phyloP scores from a whole-genome alignment of 2,888 invertebrate species.

The Campoletis raptor region DNA sequence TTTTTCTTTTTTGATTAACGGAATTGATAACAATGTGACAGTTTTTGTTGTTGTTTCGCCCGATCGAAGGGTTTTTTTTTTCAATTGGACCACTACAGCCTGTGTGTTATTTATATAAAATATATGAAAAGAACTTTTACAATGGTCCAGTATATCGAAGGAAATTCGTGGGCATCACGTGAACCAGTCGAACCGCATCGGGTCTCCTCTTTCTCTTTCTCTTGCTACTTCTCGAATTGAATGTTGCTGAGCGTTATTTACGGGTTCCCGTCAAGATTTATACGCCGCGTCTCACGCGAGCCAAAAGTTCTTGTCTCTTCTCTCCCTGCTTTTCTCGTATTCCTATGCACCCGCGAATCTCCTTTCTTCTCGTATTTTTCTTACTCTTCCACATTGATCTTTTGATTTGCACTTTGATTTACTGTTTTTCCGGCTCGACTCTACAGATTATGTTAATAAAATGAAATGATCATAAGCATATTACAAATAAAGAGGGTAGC shows the following conservation, averaged over 20 bases:
- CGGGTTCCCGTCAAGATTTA: conserved; percentile 80
- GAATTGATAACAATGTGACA: not conserved
- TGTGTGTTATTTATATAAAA: not conserved
- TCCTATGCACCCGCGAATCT: conserved; percentile 39
- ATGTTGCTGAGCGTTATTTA: conserved; percentile 82
- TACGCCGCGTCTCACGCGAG: conserved; percentile 75
- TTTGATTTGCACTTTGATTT: conserved; percentile 5
- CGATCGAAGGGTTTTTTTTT: no score
- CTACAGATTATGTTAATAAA: not conserved
- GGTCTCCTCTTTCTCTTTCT: conserved; percentile 48
- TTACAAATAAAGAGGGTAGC: no score
- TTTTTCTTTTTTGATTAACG: no score
- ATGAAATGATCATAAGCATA: not conserved
- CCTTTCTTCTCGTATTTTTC: conserved; percentile 61
- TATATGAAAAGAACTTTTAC: conserved; percentile 8
- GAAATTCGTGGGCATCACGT: conserved; percentile 47
- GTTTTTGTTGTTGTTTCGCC: not conserved
- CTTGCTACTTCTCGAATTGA: conserved; percentile 77
- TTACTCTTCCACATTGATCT: conserved; percentile 17
- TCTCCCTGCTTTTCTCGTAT: conserved; percentile 57
- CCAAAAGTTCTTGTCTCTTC: conserved; percentile 49
- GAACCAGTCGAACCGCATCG: conserved; percentile 45
- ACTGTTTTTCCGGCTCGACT: no score
- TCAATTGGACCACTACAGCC: not conserved
- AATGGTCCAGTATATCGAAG: conserved; percentile 15